Percentiles rank a stretch among this genome's conserved stretches.
Evolutionary conservation across 1,140 invertebrate genomes (phyloP).

Genomic region (Procambarus virginalis): DNA sequence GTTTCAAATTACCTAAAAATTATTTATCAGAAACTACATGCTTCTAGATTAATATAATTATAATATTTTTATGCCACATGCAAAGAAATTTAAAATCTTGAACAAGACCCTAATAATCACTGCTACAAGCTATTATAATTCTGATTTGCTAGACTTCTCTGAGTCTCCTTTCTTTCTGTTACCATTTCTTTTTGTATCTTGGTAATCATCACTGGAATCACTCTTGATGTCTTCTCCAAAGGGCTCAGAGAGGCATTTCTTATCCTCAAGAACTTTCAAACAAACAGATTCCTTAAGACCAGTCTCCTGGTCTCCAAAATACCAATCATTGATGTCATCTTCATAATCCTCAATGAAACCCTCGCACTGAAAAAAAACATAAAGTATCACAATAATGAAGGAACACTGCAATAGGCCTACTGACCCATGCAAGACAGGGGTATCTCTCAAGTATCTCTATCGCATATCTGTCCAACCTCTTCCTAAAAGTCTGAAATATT

Average conservation of each 20-base stretch:
- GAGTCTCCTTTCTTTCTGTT: neutral
- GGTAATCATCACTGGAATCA: neutral
- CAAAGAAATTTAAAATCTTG: too few relatives aligned
- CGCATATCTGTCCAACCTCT: too few relatives aligned
- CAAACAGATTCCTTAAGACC: constrained; percentile 66
- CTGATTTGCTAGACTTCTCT: neutral
- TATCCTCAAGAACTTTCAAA: constrained; percentile 16
- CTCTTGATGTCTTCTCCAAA: constrained; percentile 57
- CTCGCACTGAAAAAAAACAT: constrained; percentile 75
- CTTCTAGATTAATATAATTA: too few relatives aligned
- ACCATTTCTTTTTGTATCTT: neutral
- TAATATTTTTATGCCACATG: too few relatives aligned
- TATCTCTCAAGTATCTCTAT: too few relatives aligned
- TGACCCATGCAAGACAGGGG: too few relatives aligned
- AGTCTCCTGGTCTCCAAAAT: constrained; percentile 74
- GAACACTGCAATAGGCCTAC: too few relatives aligned
- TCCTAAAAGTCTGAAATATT: too few relatives aligned
- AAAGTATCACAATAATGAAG: too few relatives aligned
- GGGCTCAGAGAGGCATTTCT: constrained; percentile 59
- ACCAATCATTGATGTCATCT: constrained; percentile 78
- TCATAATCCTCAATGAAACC: constrained; percentile 77
- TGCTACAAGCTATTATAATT: neutral
- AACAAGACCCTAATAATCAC: too few relatives aligned
- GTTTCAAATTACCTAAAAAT: neutral
- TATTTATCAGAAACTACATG: neutral